These are phyloP conservation scores for Neodon shergylaensis DNA, from an alignment of 2,113 vertebrate species.

Conservation along the genomic window DNA sequence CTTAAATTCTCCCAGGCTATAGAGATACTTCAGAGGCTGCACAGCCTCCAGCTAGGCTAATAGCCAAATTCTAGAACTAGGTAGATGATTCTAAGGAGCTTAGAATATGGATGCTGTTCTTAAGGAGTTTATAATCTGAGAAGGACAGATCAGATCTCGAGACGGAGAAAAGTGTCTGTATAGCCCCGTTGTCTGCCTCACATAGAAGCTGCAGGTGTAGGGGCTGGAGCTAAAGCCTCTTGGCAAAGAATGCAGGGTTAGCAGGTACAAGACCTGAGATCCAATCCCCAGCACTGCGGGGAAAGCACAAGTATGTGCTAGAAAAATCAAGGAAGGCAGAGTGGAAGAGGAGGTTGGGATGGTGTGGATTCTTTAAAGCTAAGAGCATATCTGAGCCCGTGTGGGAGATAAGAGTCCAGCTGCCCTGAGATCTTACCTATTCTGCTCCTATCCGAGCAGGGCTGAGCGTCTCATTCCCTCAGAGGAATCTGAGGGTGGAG, in stretches of 20 bases:
- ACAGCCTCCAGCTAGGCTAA: not conserved
- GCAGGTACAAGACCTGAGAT: not conserved
- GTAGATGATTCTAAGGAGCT: not conserved
- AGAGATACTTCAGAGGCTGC: not conserved
- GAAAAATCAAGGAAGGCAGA: not conserved
- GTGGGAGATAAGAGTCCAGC: not conserved
- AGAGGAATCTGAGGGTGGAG: not conserved
- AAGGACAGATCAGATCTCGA: not conserved
- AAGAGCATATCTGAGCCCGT: not conserved
- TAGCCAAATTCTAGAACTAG: not conserved
- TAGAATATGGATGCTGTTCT: not conserved
- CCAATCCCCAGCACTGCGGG: not conserved
- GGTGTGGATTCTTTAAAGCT: not conserved
- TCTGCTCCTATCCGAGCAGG: not conserved
- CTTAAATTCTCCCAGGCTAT: not conserved
- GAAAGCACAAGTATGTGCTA: not conserved
- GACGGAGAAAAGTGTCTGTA: not conserved
- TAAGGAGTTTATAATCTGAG: slow-evolving; percentile 9
- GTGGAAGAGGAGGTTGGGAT: not conserved
- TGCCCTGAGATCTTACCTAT: not conserved
- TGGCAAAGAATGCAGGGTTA: not conserved
- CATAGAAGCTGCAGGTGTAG: not conserved
- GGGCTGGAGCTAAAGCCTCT: not conserved
- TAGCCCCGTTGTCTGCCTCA: not conserved
- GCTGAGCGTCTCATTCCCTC: not conserved